Conservation (phyloP, 2,888 invertebrate species). For the Drosophila paracracens region DNA sequence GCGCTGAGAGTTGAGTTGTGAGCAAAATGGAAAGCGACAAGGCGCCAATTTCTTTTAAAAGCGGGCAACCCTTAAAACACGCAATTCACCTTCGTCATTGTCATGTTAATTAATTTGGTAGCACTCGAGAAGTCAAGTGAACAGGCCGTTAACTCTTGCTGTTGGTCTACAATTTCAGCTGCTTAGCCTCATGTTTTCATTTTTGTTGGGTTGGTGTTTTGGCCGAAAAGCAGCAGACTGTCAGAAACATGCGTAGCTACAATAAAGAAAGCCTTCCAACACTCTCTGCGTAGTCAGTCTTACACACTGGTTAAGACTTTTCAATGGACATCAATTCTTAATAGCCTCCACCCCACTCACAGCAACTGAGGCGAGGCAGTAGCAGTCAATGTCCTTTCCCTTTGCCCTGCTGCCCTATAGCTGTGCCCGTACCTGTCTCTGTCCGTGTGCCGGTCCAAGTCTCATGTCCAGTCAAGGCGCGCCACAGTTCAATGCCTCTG, state of each 20-base stretch:
- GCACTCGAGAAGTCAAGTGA: conserved; percentile 73
- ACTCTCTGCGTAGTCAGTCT: conserved; percentile 25
- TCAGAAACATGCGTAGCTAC: conserved; percentile 66
- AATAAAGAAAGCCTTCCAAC: conserved; percentile 41
- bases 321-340: conserved; percentile 74
- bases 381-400: conserved; percentile 1
- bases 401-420: neutral
- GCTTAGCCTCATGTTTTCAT: conserved; percentile 17
- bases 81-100: conserved; percentile 83
- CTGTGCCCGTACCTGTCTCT: neutral
- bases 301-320: conserved; percentile 72
- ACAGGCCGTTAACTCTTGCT: conserved; percentile 39
- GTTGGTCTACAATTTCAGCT: conserved; percentile 28
- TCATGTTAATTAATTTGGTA: conserved; percentile 80
- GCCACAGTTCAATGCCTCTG: conserved; percentile 73
- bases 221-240: conserved; percentile 43
- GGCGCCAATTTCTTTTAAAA: conserved; percentile 31
- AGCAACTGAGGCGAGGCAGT: conserved; percentile 7
- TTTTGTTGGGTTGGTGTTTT: neutral
- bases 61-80: conserved; percentile 43
- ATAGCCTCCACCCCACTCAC: conserved; percentile 30
- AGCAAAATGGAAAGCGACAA: conserved; percentile 6
- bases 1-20: neutral
- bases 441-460: conserved; percentile 2
- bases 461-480: conserved; percentile 54